Base-by-base conservation (phyloP, 2,888 invertebrate genomes). In the Synanthedon myopaeformis region DNA sequence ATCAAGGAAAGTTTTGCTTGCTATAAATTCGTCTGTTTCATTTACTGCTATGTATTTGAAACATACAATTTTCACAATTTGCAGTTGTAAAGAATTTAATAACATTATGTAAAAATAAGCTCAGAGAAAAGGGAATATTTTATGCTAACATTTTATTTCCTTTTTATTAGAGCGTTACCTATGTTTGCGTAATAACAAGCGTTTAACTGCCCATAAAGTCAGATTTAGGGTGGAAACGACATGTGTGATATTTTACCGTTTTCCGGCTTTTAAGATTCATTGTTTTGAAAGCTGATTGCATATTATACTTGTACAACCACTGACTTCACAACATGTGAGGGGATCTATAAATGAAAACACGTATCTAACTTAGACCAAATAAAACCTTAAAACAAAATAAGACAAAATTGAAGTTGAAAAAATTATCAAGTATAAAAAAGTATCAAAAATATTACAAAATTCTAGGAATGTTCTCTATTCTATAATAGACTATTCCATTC, bases 131-230 rank as follows among this genome's bases (percentile, higher is more conserved):
- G 48, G 5, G 54, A 55, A 58, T 52, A 53, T 58, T 49, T 53
- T 55, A 54, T 56, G 48, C 54, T 53, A 52, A 23, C 55, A 53
- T 60, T 74, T 70, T 71, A 71, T 74, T 69, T 67, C 65, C 62
- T 68, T 72, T 69, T 67, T 63, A 60, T 60, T 58, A 65, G 66
- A 65, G 65, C 65, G 66, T 70, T 72, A 70, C 69, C 71, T 76
- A 72, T 74, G 73, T 75, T 66, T 70, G 72, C 63, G 69, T 70
- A 71, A 73, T 76, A 77, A 79, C 79, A 79, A 73, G 67, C 79
- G 69, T 78, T 81, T 80, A 80, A 81, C 77, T 76, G 78, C 73
- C 77, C 76, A 76, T 82, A 79, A 81, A 81, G 65, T 60, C 58
- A 67, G 67, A 82, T 82, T 82, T 82, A 82, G 76, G 63, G 66